Evolutionary conservation across 2,797 vertebrate genomes (phyloP).

Genomic region (Callimico goeldii): DNA sequence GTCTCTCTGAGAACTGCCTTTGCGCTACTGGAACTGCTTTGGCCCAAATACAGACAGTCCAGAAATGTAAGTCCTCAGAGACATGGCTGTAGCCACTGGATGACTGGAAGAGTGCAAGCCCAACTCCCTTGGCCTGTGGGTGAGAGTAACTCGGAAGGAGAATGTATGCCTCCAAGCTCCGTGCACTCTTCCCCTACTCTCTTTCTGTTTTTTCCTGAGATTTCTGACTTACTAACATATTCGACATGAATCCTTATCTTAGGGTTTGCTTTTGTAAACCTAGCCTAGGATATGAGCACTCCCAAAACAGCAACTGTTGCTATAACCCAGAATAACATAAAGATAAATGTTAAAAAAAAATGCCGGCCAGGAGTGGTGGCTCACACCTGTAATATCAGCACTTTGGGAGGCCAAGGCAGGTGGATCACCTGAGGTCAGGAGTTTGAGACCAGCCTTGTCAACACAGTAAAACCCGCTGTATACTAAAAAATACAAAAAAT

Average conservation of each 20-base stretch:
- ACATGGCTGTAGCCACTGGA: background rate
- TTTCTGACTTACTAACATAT: background rate
- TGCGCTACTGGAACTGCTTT: background rate
- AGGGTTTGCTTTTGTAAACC: background rate
- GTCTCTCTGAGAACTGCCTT: background rate
- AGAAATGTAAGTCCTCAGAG: background rate
- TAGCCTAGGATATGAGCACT: background rate
- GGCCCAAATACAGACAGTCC: background rate
- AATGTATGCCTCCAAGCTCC: background rate
- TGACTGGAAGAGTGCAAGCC: rapidly evolving
- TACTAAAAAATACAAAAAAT: background rate
- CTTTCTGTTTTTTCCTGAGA: background rate
- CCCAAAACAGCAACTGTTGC: background rate
- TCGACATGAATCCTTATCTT: background rate
- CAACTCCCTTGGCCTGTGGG: background rate
- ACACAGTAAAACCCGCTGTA: background rate
- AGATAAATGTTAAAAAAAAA: background rate
- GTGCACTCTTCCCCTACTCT: background rate
- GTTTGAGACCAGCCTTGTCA: background rate
- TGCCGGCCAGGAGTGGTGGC: too few species aligned
- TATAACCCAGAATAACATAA: background rate
- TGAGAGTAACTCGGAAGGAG: background rate
- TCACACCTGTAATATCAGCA: background rate
- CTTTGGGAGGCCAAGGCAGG: background rate
- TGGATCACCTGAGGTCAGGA: background rate